These are phyloP conservation scores for Esox masquinongy DNA, from an alignment of 2,797 vertebrate genomes.

Conservation along the genomic window DNA sequence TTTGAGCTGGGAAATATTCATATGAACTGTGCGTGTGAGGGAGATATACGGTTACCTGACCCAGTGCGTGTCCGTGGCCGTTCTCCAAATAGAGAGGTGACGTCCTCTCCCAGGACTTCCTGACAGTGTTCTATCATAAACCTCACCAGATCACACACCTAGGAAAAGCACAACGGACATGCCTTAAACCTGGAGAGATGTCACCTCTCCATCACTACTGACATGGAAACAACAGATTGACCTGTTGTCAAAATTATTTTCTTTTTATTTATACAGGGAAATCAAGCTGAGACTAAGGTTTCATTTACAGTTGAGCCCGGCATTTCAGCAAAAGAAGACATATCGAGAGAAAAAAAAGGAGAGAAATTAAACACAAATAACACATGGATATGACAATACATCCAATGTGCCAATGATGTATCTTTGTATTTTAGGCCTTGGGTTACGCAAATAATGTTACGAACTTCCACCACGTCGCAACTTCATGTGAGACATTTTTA, in stretches of 20 bases:
- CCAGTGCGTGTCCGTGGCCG: slow-evolving; percentile 73
- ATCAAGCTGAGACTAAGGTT: too few species aligned
- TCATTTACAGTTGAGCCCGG: background rate
- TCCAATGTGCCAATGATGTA: background rate
- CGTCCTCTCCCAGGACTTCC: slow-evolving; percentile 84
- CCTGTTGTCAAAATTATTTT: too few species aligned
- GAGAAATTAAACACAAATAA: too few species aligned
- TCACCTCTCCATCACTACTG: too few species aligned
- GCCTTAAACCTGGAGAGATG: slow-evolving; percentile 29
- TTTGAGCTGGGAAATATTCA: background rate
- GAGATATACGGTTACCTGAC: slow-evolving; percentile 74
- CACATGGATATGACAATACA: too few species aligned
- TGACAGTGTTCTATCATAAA: slow-evolving; percentile 90
- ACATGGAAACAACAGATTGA: too few species aligned
- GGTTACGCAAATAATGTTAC: background rate
- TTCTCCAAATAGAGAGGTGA: slow-evolving; percentile 80
- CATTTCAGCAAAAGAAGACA: too few species aligned
- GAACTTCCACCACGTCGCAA: background rate
- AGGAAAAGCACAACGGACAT: slow-evolving; percentile 13
- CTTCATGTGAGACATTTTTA: background rate
- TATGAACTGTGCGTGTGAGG: background rate
- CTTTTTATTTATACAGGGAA: too few species aligned
- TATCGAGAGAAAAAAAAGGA: too few species aligned
- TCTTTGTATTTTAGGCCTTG: background rate
- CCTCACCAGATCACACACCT: slow-evolving; percentile 89